phyloP scores from a whole-genome alignment of 2,888 invertebrate species.

The Synergus gifuensis region DNA sequence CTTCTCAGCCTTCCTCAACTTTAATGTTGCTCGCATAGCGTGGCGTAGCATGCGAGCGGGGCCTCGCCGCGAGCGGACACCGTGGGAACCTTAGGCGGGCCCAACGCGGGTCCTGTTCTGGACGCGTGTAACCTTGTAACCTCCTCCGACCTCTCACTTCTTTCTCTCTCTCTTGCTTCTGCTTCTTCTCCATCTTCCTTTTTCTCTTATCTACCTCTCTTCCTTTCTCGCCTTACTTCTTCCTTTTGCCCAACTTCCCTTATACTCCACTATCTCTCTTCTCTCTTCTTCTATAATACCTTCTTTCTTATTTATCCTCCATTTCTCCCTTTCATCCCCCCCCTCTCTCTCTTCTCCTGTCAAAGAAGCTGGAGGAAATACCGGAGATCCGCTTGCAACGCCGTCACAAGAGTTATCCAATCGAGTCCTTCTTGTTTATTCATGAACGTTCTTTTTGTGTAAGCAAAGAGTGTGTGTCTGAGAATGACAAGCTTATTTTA shows the following conservation, averaged over 20 bases:
- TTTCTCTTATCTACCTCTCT: constrained; percentile 42
- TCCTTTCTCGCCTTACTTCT: constrained; percentile 43
- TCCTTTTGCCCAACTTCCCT: constrained; percentile 22
- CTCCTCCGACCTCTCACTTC: constrained; percentile 69
- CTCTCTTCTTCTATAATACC: neutral
- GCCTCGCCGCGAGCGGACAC: constrained; percentile 76
- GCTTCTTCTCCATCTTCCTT: constrained; percentile 47
- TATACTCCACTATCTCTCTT: constrained; percentile 3
- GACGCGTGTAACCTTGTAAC: constrained; percentile 75
- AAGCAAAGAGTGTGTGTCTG: neutral
- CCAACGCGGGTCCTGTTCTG: constrained; percentile 71
- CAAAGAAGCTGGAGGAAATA: constrained; percentile 42
- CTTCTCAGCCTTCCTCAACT: constrained; percentile 66
- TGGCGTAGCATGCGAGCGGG: constrained; percentile 63
- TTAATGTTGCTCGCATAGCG: constrained; percentile 72
- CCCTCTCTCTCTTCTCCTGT: constrained; percentile 19
- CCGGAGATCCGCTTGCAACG: constrained; percentile 31
- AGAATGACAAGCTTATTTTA: neutral
- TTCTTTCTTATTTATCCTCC: neutral
- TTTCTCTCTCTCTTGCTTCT: constrained; percentile 46
- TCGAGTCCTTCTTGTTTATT: constrained; percentile 28
- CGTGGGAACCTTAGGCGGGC: constrained; percentile 76
- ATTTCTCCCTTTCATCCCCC: constrained; percentile 28
- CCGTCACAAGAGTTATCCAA: constrained; percentile 40
- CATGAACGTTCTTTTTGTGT: neutral